Base-by-base conservation (phyloP, 2,888 invertebrate genomes). In the Trachelus tabidus region DNA sequence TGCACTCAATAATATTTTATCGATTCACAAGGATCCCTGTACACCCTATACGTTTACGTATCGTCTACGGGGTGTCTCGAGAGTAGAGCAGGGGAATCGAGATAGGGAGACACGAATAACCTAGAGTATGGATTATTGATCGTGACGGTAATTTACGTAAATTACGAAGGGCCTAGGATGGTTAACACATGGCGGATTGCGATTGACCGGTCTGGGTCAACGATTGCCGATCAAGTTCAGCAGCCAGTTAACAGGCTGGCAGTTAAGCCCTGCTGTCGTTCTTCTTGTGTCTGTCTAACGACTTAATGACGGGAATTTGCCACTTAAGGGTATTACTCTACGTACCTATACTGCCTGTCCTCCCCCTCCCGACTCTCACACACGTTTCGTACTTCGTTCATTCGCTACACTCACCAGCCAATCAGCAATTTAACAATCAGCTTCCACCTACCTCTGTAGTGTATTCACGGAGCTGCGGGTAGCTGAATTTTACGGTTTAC, bases 391-490 rank as follows among this genome's bases (percentile, higher is more conserved):
- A 34, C 30, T 23, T 56, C 6, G 56, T 73, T 73, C 34, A 12
- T 35, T 34, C 74, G 74, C 35, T 12, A 73, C 75, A 76, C 33
- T 31, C 33, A 69, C 68, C 34, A 33, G n/a, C 74, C 33, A 12
- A 30, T 73, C 74, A 30, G 74, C n/a, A 6, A 35, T 69, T 69
- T 83, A 86, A 40, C 78, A 82, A 31, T 80, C 84, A 3, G 76
- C 81, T 0, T 95, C 94, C 87, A 94, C 95, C 86, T 96, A 95
- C 92, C 90, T 95, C n/a, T 95, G 95, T 86, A 93, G 94, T 83
- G 92, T 96, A 9, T 56, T 56, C 23, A 23, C 23, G 56, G 23
- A 23, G 56, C 56, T 56, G 56, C 9, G 56, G 56, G 56, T 56
- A 56, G 56, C 56, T 23, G 9, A 15, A 56, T 56, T 56, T 23